Percentiles rank a stretch among this genome's conserved stretches.
Conservation (phyloP, 2,113 vertebrate species). For the human region DNA sequence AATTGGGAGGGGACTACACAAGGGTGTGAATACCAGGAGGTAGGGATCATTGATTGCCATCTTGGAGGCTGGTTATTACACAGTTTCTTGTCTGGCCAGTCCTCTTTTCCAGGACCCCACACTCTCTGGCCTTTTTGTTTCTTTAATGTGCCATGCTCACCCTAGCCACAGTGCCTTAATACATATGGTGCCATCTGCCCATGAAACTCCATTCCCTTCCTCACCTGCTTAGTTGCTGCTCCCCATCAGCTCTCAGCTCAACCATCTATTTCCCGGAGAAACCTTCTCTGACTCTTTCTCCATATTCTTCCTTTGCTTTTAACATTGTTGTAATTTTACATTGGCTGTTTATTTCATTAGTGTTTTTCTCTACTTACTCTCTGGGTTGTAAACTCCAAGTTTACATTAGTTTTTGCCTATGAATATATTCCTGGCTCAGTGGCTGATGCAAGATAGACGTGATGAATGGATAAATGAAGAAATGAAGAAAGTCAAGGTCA, state of each 20-base stretch:
- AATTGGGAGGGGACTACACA: neutral
- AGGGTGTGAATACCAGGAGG: neutral
- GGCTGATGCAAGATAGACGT: neutral
- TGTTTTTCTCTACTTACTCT: neutral
- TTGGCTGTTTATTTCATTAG: neutral
- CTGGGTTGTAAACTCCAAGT: neutral
- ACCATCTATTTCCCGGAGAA: neutral
- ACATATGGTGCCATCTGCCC: neutral
- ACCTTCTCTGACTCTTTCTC: neutral
- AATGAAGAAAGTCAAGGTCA: neutral
- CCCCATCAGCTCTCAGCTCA: neutral
- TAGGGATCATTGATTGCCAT: neutral
- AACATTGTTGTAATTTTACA: conserved; percentile 13
- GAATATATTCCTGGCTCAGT: neutral
- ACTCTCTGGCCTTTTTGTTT: neutral
- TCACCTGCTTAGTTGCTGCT: neutral
- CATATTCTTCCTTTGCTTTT: neutral
- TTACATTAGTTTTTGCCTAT: neutral
- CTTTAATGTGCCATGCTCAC: neutral
- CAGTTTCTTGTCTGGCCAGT: neutral
- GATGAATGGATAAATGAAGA: neutral
- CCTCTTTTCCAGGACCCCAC: neutral
- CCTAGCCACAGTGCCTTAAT: neutral
- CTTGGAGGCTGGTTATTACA: neutral
- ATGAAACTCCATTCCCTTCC: neutral